Conservation (phyloP, 92 coral and sea anemone species). For the Phymanthus crucifer region DNA sequence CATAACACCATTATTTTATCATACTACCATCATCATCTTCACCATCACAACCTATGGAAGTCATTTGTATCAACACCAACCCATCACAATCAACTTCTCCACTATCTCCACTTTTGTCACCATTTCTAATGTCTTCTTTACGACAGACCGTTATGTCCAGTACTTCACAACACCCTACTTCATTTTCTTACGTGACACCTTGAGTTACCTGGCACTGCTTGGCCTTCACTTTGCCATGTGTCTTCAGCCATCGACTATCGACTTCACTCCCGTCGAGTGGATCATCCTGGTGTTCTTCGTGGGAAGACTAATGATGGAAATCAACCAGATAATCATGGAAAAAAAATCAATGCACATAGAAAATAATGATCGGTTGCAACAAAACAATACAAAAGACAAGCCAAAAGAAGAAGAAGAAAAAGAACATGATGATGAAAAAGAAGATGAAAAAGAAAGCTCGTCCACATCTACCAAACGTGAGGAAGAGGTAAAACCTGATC, state of each 20-base stretch:
- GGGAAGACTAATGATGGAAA: slow-evolving; percentile 15
- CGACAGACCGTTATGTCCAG: slow-evolving; percentile 10
- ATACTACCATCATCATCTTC: too few species aligned
- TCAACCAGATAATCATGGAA: slow-evolving; percentile 1
- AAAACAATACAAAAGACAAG: neutral
- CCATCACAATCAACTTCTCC: too few species aligned
- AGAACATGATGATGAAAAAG: too few species aligned
- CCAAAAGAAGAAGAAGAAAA: too few species aligned
- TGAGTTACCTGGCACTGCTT: slow-evolving; percentile 27
- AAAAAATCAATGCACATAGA: neutral
- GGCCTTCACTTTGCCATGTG: slow-evolving; percentile 30
- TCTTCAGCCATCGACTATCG: slow-evolving; percentile 12
- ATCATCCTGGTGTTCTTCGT: slow-evolving; percentile 13
- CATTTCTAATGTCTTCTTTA: neutral
- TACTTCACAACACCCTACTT: slow-evolving; percentile 24
- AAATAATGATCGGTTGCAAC: neutral
- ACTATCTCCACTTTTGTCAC: too few species aligned
- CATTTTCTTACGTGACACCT: slow-evolving; percentile 31
- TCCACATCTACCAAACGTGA: too few species aligned
- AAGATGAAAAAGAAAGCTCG: too few species aligned
- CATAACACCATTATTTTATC: too few species aligned
- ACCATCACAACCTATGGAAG: too few species aligned
- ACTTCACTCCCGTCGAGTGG: slow-evolving; percentile 20
- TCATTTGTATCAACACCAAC: too few species aligned
- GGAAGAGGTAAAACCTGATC: too few species aligned